A percentile compares a stretch with the other conserved stretches of the same genome.
Conservation (phyloP, 2,888 invertebrate species). For the Pammene aurita region DNA sequence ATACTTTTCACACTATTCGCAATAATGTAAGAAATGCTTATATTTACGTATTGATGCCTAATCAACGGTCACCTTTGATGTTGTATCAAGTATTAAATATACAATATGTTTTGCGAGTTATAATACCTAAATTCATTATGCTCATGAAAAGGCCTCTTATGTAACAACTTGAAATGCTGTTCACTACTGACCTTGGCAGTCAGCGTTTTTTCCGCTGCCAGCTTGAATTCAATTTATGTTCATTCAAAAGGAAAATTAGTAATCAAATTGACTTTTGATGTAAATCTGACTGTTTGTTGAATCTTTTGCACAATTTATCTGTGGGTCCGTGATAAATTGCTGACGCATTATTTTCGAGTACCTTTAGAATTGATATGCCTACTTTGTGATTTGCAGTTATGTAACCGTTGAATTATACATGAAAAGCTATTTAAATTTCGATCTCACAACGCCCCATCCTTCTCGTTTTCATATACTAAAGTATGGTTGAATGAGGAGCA, state of each 20-base stretch:
- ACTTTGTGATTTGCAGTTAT: too few species aligned
- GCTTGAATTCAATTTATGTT: conserved; percentile 9
- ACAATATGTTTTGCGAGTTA: too few species aligned
- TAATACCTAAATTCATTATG: too few species aligned
- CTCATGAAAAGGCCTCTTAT: background rate
- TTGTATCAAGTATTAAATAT: too few species aligned
- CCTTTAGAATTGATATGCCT: too few species aligned
- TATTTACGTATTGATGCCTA: too few species aligned
- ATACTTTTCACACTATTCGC: too few species aligned
- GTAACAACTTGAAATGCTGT: background rate
- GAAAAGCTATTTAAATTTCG: background rate
- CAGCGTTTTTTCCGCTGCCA: conserved; percentile 3
- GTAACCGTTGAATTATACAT: background rate
- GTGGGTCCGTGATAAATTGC: background rate
- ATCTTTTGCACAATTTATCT: background rate
- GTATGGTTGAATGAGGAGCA: conserved; percentile 22
- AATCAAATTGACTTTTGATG: conserved; percentile 10
- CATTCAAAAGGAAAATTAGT: conserved; percentile 11
- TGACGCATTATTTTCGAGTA: background rate
- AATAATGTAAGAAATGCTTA: too few species aligned
- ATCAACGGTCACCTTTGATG: too few species aligned
- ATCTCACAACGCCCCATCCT: conserved; percentile 2
- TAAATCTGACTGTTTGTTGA: conserved; percentile 3
- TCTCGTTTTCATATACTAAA: conserved; percentile 24
- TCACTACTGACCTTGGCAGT: conserved; percentile 26